Conservation (phyloP, 2,888 invertebrate genomes). For the Agonum fuliginosum region DNA sequence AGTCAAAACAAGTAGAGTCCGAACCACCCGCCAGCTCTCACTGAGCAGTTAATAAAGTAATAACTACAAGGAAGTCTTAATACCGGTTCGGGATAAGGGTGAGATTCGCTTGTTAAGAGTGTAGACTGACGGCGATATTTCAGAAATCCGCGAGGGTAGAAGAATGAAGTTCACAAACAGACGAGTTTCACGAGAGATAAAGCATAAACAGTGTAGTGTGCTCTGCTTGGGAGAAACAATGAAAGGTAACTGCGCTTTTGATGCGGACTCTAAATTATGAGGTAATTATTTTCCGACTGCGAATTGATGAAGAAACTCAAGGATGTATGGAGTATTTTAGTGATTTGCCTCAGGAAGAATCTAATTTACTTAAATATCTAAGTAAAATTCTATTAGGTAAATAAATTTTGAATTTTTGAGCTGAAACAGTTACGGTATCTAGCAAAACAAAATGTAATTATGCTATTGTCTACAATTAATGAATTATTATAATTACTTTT, state of each 20-base stretch:
- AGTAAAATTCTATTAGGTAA: too few species aligned
- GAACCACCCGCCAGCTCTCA: constrained; percentile 41
- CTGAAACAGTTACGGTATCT: too few species aligned
- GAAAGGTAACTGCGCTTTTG: constrained; percentile 19
- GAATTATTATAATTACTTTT: too few species aligned
- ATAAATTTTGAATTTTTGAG: too few species aligned
- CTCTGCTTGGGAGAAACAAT: neutral
- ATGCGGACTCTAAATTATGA: neutral
- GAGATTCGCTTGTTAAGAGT: neutral
- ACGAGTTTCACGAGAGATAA: constrained; percentile 41
- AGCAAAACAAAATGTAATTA: too few species aligned
- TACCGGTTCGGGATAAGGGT: neutral
- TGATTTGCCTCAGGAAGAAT: neutral
- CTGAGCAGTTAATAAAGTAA: constrained; percentile 52
- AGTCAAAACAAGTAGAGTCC: constrained; percentile 33
- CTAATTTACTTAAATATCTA: constrained; percentile 9
- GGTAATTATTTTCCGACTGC: neutral
- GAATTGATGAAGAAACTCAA: neutral
- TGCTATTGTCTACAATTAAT: too few species aligned
- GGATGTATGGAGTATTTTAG: neutral
- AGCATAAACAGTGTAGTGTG: constrained; percentile 2
- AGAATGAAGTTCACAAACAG: constrained; percentile 45
- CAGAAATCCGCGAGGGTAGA: constrained; percentile 51
- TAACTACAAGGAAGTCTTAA: constrained; percentile 41
- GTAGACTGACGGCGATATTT: constrained; percentile 15